Evolutionary conservation across 2,888 invertebrate species (phyloP).

Genomic region (Apamea sordens): DNA sequence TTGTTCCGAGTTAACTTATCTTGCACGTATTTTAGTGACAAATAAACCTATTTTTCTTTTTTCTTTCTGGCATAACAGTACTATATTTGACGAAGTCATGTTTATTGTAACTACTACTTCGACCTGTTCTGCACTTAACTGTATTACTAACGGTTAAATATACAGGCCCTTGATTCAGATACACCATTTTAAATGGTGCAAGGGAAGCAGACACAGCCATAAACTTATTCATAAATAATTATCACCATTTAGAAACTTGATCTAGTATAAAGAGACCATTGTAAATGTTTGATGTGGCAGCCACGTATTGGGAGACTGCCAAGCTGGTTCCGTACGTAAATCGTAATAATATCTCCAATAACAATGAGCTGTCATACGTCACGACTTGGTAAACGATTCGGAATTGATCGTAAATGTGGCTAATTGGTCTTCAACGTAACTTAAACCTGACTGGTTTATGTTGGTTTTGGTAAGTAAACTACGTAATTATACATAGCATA

Average conservation of each 20-base stretch:
- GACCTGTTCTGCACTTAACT: too few relatives aligned
- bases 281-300: constrained; percentile 44
- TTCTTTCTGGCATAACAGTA: too few relatives aligned
- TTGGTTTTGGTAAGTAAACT: neutral
- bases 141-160: too few relatives aligned
- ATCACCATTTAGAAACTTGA: constrained; percentile 14
- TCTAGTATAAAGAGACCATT: constrained; percentile 29
- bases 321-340: constrained; percentile 43
- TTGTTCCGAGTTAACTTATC: too few relatives aligned
- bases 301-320: constrained; percentile 51
- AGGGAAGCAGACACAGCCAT: neutral
- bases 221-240: constrained; percentile 6
- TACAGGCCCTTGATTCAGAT: too few relatives aligned
- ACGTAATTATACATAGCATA: neutral
- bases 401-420: constrained; percentile 41
- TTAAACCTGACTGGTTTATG: constrained; percentile 3
- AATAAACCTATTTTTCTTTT: too few relatives aligned
- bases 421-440: constrained; percentile 17
- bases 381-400: constrained; percentile 36
- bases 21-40: too few relatives aligned
- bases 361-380: constrained; percentile 52
- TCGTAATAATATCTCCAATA: constrained; percentile 47
- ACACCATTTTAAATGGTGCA: neutral
- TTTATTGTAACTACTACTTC: too few relatives aligned
- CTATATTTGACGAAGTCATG: too few relatives aligned